Evolutionary conservation across 1,140 invertebrate species (phyloP).

Genomic region (Ceratina australensis): DNA sequence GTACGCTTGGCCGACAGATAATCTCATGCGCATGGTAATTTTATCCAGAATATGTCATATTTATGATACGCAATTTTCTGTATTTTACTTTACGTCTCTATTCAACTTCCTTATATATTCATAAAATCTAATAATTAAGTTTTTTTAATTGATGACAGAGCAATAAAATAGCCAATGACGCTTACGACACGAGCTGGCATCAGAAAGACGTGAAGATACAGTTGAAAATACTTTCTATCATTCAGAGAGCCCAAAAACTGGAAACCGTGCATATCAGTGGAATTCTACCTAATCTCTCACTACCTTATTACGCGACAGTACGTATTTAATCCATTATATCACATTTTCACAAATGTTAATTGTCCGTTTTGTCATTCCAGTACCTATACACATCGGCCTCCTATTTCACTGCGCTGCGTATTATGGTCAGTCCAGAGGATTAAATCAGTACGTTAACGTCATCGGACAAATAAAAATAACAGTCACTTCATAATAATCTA

Average conservation of each 20-base stretch:
- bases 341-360: background rate
- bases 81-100: too few species aligned
- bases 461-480: too few species aligned
- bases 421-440: background rate
- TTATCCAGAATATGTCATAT: too few species aligned
- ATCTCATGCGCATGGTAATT: constrained; percentile 46
- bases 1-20: constrained; percentile 56
- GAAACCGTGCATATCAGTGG: constrained; percentile 55
- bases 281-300: constrained; percentile 58
- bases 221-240: constrained; percentile 26
- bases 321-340: background rate
- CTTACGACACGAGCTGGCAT: constrained; percentile 31
- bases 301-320: constrained; percentile 63
- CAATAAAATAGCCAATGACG: background rate
- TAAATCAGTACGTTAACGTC: too few species aligned
- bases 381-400: background rate
- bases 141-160: constrained; percentile 31
- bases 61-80: too few species aligned
- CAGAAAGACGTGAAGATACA: constrained; percentile 11
- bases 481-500: too few species aligned
- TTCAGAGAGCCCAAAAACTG: constrained; percentile 60
- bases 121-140: too few species aligned
- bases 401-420: constrained; percentile 18
- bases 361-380: background rate
- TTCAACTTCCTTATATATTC: too few species aligned